phyloP scores from a whole-genome alignment of 1,140 invertebrate species.

The Lutraria rhynchaena region DNA sequence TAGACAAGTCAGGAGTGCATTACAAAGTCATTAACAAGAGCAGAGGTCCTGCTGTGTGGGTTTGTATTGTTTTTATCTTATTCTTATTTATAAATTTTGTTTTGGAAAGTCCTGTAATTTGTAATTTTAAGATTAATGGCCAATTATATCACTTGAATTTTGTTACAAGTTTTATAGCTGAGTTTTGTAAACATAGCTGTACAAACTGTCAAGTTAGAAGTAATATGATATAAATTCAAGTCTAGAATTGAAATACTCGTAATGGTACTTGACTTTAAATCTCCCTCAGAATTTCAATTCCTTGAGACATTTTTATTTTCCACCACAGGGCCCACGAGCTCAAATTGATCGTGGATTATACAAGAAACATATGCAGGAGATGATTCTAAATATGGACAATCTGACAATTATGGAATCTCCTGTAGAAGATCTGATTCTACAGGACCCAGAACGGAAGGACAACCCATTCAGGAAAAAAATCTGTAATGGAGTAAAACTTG shows the following conservation, averaged over 20 bases:
- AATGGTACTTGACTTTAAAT: too few relatives aligned
- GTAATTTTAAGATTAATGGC: too few relatives aligned
- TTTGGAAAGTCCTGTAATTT: too few relatives aligned
- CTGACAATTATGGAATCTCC: slow-evolving; percentile 88
- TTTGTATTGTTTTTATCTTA: too few relatives aligned
- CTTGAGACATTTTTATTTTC: neutral
- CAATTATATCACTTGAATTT: too few relatives aligned
- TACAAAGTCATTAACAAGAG: slow-evolving; percentile 89
- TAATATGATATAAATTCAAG: too few relatives aligned
- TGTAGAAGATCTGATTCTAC: slow-evolving; percentile 92
- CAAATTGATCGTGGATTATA: slow-evolving; percentile 95
- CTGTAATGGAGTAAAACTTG: slow-evolving; percentile 86
- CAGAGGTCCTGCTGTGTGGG: slow-evolving; percentile 95
- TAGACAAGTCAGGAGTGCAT: slow-evolving; percentile 84
- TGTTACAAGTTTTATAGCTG: too few relatives aligned
- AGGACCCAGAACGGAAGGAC: slow-evolving; percentile 70
- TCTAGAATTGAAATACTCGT: too few relatives aligned
- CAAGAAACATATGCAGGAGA: slow-evolving; percentile 91
- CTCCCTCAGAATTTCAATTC: too few relatives aligned
- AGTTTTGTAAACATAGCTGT: too few relatives aligned
- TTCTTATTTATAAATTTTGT: too few relatives aligned
- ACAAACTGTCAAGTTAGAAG: too few relatives aligned
- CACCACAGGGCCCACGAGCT: slow-evolving; percentile 88
- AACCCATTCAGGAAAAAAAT: slow-evolving; percentile 67
- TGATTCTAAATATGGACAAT: slow-evolving; percentile 87